These are phyloP conservation scores for Dolichallabes microphthalmus DNA, from an alignment of 2,113 vertebrate species.

Conservation along the genomic window DNA sequence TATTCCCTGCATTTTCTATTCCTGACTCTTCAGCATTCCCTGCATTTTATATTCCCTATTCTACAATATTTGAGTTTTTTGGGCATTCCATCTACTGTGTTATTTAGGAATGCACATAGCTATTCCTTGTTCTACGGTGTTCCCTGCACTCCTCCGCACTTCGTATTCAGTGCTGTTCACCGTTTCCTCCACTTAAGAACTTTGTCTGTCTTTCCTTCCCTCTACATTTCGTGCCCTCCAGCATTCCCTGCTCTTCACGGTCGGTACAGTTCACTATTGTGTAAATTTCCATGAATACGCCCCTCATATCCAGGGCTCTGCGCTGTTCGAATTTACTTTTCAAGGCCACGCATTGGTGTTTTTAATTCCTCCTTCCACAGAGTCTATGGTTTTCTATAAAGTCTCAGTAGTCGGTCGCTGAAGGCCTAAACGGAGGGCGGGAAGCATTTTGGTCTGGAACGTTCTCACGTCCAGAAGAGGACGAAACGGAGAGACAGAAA, in stretches of 20 bases:
- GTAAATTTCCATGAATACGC: too few species aligned
- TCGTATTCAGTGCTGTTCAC: too few species aligned
- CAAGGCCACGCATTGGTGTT: neutral
- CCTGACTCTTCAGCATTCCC: too few species aligned
- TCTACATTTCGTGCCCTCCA: neutral
- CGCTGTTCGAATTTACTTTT: neutral
- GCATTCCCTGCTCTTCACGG: too few species aligned
- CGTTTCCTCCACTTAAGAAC: too few species aligned
- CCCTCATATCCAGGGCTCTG: neutral
- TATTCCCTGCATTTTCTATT: neutral
- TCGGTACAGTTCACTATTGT: too few species aligned
- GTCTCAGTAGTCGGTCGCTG: neutral
- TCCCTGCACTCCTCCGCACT: too few species aligned
- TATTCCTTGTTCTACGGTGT: too few species aligned
- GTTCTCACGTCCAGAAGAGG: neutral
- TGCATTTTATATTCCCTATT: neutral
- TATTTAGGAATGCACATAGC: too few species aligned
- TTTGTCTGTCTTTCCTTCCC: neutral
- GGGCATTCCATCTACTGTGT: too few species aligned
- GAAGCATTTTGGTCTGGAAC: neutral
- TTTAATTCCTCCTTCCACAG: neutral
- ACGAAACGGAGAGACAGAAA: neutral
- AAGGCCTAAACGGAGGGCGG: neutral
- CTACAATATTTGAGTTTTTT: neutral
- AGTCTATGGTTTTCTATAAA: neutral